These are phyloP conservation scores for Drosophila melanocephala DNA, from an alignment of 2,888 invertebrate genomes.

Conservation along the genomic window DNA sequence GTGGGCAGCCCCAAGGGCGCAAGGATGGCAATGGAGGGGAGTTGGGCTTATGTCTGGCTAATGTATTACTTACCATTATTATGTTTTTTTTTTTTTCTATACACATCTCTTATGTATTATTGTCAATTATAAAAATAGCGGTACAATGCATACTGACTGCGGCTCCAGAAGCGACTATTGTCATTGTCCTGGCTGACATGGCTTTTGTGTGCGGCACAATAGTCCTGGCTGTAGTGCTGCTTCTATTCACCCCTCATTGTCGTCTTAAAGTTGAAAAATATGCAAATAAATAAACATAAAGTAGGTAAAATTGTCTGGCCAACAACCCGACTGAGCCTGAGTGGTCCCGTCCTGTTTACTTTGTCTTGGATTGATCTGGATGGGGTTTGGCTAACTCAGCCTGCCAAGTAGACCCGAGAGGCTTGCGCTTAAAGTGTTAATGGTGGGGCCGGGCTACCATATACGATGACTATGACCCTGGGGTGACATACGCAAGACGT, in stretches of 20 bases:
- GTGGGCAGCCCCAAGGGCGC: constrained; percentile 30
- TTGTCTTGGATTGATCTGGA: constrained; percentile 20
- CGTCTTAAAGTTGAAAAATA: constrained; percentile 79
- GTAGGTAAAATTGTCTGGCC: constrained; percentile 80
- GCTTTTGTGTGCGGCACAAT: constrained; percentile 64
- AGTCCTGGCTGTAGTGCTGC: constrained; percentile 43
- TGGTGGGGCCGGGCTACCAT: constrained; percentile 50
- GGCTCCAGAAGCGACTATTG: constrained; percentile 50
- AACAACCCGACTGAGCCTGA: constrained; percentile 69
- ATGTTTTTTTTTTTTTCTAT: constrained; percentile 59
- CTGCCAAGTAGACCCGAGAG: constrained; percentile 70
- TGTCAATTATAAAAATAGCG: constrained; percentile 75
- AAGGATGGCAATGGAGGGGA: constrained; percentile 1
- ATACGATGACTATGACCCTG: constrained; percentile 52
- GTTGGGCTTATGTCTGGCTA: constrained; percentile 73
- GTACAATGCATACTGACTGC: constrained; percentile 62
- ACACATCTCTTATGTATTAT: constrained; percentile 70
- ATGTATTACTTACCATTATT: constrained; percentile 79
- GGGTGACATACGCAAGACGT: constrained; percentile 50
- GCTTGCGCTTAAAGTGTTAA: constrained; percentile 65
- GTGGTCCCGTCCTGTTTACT: constrained; percentile 54
- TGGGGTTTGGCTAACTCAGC: constrained; percentile 27
- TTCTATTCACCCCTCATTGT: constrained; percentile 56
- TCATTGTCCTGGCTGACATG: constrained; percentile 50
- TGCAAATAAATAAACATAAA: constrained; percentile 77